phyloP scores from a whole-genome alignment of 2,797 vertebrate genomes.

The Pagetopsis macropterus region DNA sequence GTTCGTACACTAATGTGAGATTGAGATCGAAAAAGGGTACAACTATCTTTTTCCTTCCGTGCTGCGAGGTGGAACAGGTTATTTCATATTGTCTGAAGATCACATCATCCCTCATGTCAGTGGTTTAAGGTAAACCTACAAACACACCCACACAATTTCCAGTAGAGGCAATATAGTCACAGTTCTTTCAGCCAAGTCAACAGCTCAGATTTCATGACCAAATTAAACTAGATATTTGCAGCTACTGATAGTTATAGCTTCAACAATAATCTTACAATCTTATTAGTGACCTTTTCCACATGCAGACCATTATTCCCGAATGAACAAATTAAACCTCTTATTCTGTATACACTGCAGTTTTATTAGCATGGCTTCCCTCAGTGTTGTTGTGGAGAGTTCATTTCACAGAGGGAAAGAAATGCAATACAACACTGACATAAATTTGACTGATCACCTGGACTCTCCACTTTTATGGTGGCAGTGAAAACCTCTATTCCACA shows the following conservation, averaged over 20 bases:
- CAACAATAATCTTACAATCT: slow-evolving; percentile 13
- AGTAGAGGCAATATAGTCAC: slow-evolving; percentile 3
- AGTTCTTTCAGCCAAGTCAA: slow-evolving; percentile 18
- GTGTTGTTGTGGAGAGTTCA: slow-evolving; percentile 45
- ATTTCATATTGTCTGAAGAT: slow-evolving; percentile 25
- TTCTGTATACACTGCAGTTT: slow-evolving; percentile 12
- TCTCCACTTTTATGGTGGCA: slow-evolving; percentile 47
- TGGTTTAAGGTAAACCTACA: slow-evolving; percentile 28
- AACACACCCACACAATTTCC: slow-evolving; percentile 10
- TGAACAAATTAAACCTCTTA: slow-evolving; percentile 22
- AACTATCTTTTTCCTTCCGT: background rate
- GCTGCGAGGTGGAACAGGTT: slow-evolving; percentile 23
- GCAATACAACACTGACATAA: slow-evolving; percentile 40
- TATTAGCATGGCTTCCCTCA: background rate
- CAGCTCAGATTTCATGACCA: slow-evolving; percentile 42
- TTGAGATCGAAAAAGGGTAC: slow-evolving; percentile 5
- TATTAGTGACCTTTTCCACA: background rate
- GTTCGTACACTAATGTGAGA: slow-evolving; percentile 3
- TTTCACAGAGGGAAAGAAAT: slow-evolving; percentile 36
- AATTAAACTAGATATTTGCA: slow-evolving; percentile 29
- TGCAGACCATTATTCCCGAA: background rate
- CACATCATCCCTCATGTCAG: slow-evolving; percentile 33
- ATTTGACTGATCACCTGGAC: slow-evolving; percentile 54
- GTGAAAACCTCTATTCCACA: slow-evolving; percentile 66
- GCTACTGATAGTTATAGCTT: slow-evolving; percentile 18